Conservation (phyloP, 2,113 vertebrate species). For the Actenoides lindsayi region DNA sequence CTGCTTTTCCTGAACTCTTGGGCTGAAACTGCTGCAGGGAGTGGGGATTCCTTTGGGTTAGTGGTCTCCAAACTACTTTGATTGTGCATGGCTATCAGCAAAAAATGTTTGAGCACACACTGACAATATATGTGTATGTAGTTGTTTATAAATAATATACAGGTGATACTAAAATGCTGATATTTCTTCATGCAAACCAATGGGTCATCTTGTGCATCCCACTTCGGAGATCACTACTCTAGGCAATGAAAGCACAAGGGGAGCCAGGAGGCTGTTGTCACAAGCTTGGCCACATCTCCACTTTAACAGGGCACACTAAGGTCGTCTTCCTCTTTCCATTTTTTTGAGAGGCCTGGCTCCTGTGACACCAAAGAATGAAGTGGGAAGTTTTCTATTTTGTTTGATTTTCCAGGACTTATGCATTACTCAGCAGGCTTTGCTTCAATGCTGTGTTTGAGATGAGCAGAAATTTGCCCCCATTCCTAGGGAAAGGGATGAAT, state of each 20-base stretch:
- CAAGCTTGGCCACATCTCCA: not conserved
- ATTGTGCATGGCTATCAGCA: not conserved
- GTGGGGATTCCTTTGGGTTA: not conserved
- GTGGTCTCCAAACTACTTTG: not conserved
- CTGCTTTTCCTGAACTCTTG: not conserved
- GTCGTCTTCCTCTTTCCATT: not conserved
- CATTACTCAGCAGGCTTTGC: not conserved
- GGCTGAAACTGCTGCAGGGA: not conserved
- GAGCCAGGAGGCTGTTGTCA: not conserved
- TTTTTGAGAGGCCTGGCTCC: not conserved
- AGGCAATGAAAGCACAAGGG: not conserved
- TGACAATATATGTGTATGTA: not conserved
- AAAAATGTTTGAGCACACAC: not conserved
- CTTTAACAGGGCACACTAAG: not conserved
- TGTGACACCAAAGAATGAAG: not conserved
- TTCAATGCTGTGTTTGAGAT: not conserved
- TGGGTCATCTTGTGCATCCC: not conserved
- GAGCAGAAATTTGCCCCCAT: not conserved
- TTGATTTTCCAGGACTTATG: not conserved
- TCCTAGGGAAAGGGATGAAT: not conserved
- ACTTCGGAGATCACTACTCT: not conserved
- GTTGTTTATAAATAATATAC: not conserved
- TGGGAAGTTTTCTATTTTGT: not conserved
- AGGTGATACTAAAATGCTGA: fast-evolving
- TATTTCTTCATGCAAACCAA: not conserved